phyloP scores from a whole-genome alignment of 2,113 vertebrate species.

The Tautogolabrus adspersus region DNA sequence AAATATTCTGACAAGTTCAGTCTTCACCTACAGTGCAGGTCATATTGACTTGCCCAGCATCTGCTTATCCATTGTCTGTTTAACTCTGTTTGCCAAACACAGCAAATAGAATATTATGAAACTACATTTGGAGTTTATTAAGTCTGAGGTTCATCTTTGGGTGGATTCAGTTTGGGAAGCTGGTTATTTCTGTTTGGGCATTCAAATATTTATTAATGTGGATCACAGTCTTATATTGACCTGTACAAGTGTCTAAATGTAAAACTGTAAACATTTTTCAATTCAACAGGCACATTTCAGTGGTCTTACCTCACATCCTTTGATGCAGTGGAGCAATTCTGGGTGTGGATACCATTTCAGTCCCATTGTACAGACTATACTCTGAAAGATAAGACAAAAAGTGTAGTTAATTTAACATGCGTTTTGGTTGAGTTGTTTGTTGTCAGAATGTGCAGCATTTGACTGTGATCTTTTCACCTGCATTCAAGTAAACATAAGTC shows the following conservation, averaged over 20 bases:
- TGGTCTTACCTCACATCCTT: constrained; percentile 94
- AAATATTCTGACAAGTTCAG: constrained; percentile 7
- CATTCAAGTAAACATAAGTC: constrained; percentile 13
- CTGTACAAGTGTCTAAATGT: neutral
- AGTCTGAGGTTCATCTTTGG: constrained; percentile 4
- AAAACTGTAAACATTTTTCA: neutral
- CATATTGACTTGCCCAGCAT: constrained; percentile 2
- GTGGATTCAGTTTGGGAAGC: neutral
- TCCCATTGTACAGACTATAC: constrained; percentile 92
- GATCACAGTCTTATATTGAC: neutral
- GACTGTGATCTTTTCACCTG: neutral
- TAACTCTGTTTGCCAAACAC: constrained; percentile 12
- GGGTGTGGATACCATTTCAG: constrained; percentile 96
- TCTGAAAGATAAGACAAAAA: constrained; percentile 83
- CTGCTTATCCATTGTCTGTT: constrained; percentile 9
- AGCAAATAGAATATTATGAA: neutral
- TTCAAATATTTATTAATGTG: neutral
- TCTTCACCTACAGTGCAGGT: constrained; percentile 9
- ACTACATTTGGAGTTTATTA: constrained; percentile 12
- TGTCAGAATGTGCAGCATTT: neutral
- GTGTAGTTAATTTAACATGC: constrained; percentile 23
- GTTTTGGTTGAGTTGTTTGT: neutral
- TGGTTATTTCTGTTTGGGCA: neutral
- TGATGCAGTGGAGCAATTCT: constrained; percentile 93
- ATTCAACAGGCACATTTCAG: neutral